Percentiles rank a stretch among this genome's conserved stretches.
phyloP scores from a whole-genome alignment of 2,888 invertebrate species.

The Endotricha flammealis region DNA sequence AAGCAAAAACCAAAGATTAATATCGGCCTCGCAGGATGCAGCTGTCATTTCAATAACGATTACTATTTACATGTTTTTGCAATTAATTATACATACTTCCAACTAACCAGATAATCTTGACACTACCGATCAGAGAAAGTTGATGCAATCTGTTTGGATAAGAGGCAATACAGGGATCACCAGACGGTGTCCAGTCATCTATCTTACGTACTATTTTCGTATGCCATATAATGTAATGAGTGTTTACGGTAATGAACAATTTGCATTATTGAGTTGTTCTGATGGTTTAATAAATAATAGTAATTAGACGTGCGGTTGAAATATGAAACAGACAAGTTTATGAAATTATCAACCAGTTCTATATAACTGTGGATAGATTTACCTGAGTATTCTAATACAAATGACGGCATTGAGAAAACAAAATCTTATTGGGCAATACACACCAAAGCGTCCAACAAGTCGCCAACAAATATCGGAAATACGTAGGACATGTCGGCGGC shows the following conservation, averaged over 20 bases:
- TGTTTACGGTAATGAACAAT: background rate
- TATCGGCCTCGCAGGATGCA: constrained; percentile 31
- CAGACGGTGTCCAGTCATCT: background rate
- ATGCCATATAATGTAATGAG: background rate
- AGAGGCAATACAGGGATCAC: background rate
- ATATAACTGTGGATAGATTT: too few species aligned
- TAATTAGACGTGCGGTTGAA: background rate
- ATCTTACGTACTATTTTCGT: background rate
- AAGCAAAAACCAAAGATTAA: constrained; percentile 25
- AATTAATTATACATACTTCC: constrained; percentile 35
- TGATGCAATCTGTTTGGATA: background rate
- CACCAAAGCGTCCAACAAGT: too few species aligned
- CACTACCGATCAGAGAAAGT: background rate
- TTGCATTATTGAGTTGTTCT: background rate
- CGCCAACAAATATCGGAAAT: too few species aligned
- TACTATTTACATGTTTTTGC: constrained; percentile 39
- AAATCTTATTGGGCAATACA: too few species aligned
- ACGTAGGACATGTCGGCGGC: too few species aligned
- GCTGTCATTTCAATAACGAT: constrained; percentile 36
- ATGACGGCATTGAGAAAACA: too few species aligned
- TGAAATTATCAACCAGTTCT: too few species aligned
- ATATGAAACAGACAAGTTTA: too few species aligned
- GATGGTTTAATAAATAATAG: background rate
- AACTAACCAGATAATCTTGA: constrained; percentile 6
- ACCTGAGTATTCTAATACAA: too few species aligned